Evolutionary conservation across 2,113 vertebrate genomes (phyloP), one percentile per base, ranked within the genome.

Genomic region (Microcebus griseorufus): DNA sequence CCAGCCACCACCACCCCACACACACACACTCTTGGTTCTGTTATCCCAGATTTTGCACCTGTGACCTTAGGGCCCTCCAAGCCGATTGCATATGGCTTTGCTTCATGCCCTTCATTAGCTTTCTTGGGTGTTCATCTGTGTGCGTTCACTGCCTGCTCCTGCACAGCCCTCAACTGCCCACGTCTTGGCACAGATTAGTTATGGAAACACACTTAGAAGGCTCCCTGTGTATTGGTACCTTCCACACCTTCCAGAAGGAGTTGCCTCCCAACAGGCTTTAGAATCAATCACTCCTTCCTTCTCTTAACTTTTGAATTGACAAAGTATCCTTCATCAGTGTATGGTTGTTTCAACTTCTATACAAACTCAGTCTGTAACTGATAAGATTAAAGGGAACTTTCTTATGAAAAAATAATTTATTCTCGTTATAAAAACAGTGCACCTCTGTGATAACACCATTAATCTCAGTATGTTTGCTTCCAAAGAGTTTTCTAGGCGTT

Each of bases 341-440:
- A 9, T 87, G 45, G 1, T 84, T 72, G 16, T 81, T 96, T 75
- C 75, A 72, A 27, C 5, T 86, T 65, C 25, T 1, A 14, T 48
- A 79, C 34, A 92, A 14, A 89, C 67, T 94, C 60, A 88, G 20
- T 65, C n/a, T 67, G 73, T 70, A 70, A 67, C 13, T 73, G 16
- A 88, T 91, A 53, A 94, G 78, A 83, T 32, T 62, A 89, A 88
- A 94, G 80, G 53, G 73, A 65, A 4, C 18, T 88, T 94, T 82
- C 37, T 25, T 79, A 34, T 17, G 39, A 34, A 83, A 81, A 79
- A 85, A 78, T 83, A 9, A 78, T 82, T 73, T 90, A 72, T 62
- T 96, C 69, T 95, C 8, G 29, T 92, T 85, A 69, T 92, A 58
- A 76, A 95, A 94, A 70, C 22, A 55, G 37, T 73, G 0, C 42